Evolutionary conservation across 1,140 invertebrate genomes (phyloP).

Genomic region (Zaprionus gabonicus): DNA sequence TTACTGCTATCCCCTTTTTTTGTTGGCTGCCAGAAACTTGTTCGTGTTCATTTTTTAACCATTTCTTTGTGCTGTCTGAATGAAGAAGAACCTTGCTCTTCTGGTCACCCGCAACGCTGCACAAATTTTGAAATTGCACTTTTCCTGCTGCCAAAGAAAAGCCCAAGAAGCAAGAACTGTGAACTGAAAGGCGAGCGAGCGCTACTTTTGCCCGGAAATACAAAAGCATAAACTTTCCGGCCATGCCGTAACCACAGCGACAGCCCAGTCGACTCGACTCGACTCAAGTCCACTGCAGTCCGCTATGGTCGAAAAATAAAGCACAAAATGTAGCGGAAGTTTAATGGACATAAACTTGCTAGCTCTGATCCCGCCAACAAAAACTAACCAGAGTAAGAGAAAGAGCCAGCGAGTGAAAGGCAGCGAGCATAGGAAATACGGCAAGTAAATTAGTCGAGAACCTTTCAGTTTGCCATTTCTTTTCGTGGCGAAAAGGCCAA

Average conservation of each 20-base stretch:
- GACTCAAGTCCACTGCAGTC: neutral
- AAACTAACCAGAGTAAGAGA: neutral
- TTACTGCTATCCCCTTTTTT: neutral
- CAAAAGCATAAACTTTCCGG: slow-evolving; percentile 82
- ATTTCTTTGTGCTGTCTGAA: slow-evolving; percentile 46
- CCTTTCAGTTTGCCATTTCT: slow-evolving; percentile 30
- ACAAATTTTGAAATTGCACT: slow-evolving; percentile 78
- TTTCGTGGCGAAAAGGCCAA: slow-evolving; percentile 31
- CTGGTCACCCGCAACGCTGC: slow-evolving; percentile 36
- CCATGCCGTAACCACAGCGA: slow-evolving; percentile 56
- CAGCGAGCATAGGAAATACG: slow-evolving; percentile 36
- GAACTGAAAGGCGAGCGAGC: slow-evolving; percentile 43
- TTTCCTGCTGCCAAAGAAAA: slow-evolving; percentile 59
- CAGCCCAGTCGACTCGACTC: slow-evolving; percentile 3
- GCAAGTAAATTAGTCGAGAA: slow-evolving; percentile 73
- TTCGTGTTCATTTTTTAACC: slow-evolving; percentile 64
- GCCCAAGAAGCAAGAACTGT: slow-evolving; percentile 13
- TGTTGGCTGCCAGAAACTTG: slow-evolving; percentile 62
- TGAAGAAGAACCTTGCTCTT: slow-evolving; percentile 28
- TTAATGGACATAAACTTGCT: slow-evolving; percentile 81
- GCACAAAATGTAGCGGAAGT: slow-evolving; percentile 75
- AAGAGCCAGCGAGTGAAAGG: neutral
- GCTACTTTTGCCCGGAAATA: slow-evolving; percentile 68
- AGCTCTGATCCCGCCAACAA: slow-evolving; percentile 29
- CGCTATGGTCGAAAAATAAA: slow-evolving; percentile 58